These are phyloP conservation scores for Microcaecilia unicolor DNA, from an alignment of 2,797 vertebrate species.

Conservation along the genomic window DNA sequence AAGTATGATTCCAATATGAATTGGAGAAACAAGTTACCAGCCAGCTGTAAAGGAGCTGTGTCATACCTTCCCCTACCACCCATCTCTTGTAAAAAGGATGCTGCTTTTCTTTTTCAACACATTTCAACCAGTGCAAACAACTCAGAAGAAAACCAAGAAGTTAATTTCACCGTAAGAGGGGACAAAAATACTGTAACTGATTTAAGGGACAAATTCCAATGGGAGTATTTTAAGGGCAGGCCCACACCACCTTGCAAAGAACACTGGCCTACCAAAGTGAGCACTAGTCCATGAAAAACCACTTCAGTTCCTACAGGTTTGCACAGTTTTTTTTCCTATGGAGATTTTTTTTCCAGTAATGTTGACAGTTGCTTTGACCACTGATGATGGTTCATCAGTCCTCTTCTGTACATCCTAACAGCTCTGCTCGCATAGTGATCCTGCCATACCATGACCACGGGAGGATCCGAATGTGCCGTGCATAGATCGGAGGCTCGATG, in stretches of 20 bases:
- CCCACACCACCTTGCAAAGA: slow-evolving; percentile 60
- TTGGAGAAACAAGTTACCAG: slow-evolving; percentile 28
- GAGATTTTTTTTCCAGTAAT: slow-evolving; percentile 30
- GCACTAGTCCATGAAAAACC: slow-evolving; percentile 67
- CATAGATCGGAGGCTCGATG: slow-evolving; percentile 84
- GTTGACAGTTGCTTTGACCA: slow-evolving; percentile 11
- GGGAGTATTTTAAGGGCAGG: slow-evolving; percentile 50
- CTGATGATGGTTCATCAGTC: slow-evolving; percentile 54
- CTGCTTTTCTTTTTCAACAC: slow-evolving; percentile 31
- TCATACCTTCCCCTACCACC: slow-evolving; percentile 24
- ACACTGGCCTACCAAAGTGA: slow-evolving; percentile 73
- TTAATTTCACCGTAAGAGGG: slow-evolving; percentile 40
- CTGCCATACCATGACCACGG: slow-evolving; percentile 97
- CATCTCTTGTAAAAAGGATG: slow-evolving; percentile 44
- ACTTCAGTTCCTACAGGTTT: slow-evolving; percentile 76
- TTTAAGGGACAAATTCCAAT: slow-evolving; percentile 39
- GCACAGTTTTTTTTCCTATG: slow-evolving; percentile 71
- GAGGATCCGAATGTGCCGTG: slow-evolving; percentile 82
- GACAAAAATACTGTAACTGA: slow-evolving; percentile 34
- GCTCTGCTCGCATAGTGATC: slow-evolving; percentile 89
- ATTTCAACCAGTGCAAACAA: slow-evolving; percentile 36
- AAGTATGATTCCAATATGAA: slow-evolving; percentile 35
- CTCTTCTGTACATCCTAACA: slow-evolving; percentile 86
- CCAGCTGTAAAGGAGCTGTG: slow-evolving; percentile 17
- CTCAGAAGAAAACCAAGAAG: slow-evolving; percentile 35